Conservation (phyloP, 2,113 vertebrate genomes). For the Lycaon pictus region DNA sequence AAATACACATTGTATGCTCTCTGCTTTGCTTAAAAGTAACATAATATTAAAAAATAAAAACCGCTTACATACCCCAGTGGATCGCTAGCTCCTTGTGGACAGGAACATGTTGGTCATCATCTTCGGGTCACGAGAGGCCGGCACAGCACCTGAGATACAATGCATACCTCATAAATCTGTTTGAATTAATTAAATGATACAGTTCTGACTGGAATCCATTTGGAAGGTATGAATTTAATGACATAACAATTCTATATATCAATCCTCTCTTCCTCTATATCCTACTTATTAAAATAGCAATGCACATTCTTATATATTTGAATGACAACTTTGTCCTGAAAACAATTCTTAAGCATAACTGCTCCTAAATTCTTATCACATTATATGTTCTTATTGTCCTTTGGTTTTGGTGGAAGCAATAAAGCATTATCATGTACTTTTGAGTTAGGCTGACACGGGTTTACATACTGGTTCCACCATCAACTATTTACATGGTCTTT, state of each 20-base stretch:
- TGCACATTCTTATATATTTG: background rate
- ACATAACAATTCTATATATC: background rate
- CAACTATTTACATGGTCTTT: background rate
- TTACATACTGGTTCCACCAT: background rate
- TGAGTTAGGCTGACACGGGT: background rate
- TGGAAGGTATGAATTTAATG: background rate
- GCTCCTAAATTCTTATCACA: background rate
- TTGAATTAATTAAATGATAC: background rate
- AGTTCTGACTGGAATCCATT: background rate
- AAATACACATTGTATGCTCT: background rate
- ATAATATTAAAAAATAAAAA: background rate
- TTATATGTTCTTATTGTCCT: background rate
- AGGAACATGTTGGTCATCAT: constrained; percentile 59
- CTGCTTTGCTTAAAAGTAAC: background rate
- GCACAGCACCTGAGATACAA: constrained; percentile 71
- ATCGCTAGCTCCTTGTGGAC: constrained; percentile 71
- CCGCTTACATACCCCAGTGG: constrained; percentile 57
- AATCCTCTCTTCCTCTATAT: background rate
- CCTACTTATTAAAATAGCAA: background rate
- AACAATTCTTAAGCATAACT: background rate
- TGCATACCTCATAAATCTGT: background rate
- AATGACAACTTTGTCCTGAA: constrained; percentile 41
- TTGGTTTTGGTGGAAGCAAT: background rate
- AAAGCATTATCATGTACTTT: background rate
- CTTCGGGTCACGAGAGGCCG: constrained; percentile 55